Evolutionary conservation across 2,888 invertebrate genomes (phyloP).

Genomic region (Lydus trimaculatus): DNA sequence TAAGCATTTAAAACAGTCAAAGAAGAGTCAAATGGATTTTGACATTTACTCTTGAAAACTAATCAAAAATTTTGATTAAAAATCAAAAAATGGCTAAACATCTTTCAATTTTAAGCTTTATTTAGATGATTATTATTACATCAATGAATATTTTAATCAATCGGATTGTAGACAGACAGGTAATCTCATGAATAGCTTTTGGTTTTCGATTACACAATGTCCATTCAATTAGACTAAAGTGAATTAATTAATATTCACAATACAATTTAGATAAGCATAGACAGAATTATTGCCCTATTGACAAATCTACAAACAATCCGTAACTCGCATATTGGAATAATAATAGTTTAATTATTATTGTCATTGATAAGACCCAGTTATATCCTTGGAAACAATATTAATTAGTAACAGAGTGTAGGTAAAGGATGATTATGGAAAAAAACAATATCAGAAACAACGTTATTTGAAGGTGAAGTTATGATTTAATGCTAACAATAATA

Average conservation of each 20-base stretch:
- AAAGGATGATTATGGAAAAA: neutral
- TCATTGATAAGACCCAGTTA: neutral
- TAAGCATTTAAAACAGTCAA: too few relatives aligned
- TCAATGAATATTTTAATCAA: neutral
- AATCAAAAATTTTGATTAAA: neutral
- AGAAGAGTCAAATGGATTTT: neutral
- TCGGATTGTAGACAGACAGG: neutral
- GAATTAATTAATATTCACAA: constrained; percentile 1
- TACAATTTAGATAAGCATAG: neutral
- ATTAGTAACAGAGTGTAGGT: neutral
- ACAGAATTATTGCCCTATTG: neutral
- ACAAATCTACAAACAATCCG: neutral
- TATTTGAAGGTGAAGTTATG: neutral
- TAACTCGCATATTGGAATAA: neutral
- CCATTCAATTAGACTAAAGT: neutral
- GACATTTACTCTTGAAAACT: neutral
- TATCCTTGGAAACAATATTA: neutral
- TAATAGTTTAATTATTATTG: neutral
- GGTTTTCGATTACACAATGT: neutral
- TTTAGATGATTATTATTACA: neutral
- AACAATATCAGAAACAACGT: neutral
- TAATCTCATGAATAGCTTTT: neutral
- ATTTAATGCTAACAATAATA: neutral
- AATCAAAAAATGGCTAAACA: neutral
- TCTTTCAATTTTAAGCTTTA: too few relatives aligned